These are phyloP conservation scores for Phrynosoma blainvillii DNA, from an alignment of 2,113 vertebrate species.

Conservation along the genomic window DNA sequence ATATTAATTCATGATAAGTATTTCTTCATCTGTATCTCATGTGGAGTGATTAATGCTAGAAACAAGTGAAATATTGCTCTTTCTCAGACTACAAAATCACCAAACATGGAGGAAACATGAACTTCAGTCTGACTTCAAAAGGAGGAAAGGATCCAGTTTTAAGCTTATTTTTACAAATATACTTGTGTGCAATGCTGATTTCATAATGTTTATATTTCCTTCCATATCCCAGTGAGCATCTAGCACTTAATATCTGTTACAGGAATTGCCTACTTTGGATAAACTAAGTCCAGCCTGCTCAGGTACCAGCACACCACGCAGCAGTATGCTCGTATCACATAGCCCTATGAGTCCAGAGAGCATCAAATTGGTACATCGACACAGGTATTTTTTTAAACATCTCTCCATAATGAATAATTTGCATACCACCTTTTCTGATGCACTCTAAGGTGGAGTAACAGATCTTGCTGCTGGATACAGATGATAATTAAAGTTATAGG, in stretches of 20 bases:
- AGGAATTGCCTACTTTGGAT: conserved; percentile 90
- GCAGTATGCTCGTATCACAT: conserved; percentile 85
- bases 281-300: conserved; percentile 88
- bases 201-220: neutral
- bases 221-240: neutral
- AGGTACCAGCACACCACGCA: conserved; percentile 85
- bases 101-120: neutral
- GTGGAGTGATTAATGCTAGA: neutral
- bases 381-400: conserved; percentile 78
- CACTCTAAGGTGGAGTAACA: neutral
- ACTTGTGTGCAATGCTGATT: neutral
- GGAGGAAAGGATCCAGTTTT: neutral
- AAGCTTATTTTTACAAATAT: neutral
- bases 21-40: neutral
- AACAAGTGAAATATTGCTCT: neutral
- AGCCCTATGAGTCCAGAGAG: conserved; percentile 91
- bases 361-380: conserved; percentile 88
- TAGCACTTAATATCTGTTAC: conserved; percentile 62
- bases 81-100: neutral
- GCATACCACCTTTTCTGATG: neutral
- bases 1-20: neutral
- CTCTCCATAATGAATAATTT: neutral
- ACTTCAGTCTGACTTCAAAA: neutral
- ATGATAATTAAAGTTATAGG: neutral
- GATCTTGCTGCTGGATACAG: neutral